These are phyloP conservation scores for Callitettix versicolor DNA, from an alignment of 1,140 invertebrate genomes.

Conservation along the genomic window DNA sequence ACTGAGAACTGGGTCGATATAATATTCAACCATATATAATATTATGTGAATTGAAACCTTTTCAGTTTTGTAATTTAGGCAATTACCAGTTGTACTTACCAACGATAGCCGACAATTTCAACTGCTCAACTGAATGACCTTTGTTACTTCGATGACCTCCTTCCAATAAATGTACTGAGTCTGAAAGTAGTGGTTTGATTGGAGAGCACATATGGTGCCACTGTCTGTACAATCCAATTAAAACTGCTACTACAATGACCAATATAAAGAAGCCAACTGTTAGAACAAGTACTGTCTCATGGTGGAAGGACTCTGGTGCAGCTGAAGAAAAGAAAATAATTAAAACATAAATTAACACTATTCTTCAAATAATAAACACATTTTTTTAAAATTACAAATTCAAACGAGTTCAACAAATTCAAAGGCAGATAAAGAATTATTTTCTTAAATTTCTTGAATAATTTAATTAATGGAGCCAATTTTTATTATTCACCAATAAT, in stretches of 20 bases:
- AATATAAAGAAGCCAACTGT: conserved; percentile 20
- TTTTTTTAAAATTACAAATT: too few species aligned
- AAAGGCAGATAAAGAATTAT: neutral
- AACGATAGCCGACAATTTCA: conserved; percentile 46
- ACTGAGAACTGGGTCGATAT: too few species aligned
- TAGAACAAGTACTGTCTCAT: conserved; percentile 27
- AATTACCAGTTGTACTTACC: conserved; percentile 41
- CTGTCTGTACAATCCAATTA: conserved; percentile 4
- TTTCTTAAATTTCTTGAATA: neutral
- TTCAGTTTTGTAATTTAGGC: too few species aligned
- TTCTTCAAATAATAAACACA: too few species aligned
- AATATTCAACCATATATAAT: too few species aligned
- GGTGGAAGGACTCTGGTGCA: conserved; percentile 28
- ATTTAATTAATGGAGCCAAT: neutral
- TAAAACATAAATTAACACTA: too few species aligned
- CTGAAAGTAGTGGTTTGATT: conserved; percentile 19
- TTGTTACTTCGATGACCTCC: conserved; percentile 35
- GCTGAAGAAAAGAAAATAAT: too few species aligned
- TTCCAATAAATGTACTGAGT: conserved; percentile 25
- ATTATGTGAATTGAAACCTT: too few species aligned
- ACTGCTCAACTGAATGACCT: conserved; percentile 47
- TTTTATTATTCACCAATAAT: neutral
- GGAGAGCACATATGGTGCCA: conserved; percentile 24
- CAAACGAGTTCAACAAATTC: too few species aligned
- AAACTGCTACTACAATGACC: neutral